phyloP scores from a whole-genome alignment of 2,888 invertebrate species.

The Clistopyga incitator region DNA sequence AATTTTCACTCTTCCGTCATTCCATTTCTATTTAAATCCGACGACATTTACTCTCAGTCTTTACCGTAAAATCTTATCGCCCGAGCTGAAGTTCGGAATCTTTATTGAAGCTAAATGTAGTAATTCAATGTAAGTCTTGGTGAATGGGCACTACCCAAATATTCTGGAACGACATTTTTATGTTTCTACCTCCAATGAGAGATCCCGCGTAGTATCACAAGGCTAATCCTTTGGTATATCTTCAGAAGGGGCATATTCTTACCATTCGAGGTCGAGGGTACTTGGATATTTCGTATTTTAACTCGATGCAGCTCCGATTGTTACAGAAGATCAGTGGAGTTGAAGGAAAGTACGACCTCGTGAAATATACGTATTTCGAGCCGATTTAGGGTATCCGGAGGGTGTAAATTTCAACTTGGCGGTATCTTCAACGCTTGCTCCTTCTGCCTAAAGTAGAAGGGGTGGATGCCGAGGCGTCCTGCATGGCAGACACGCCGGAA shows the following conservation, averaged over 20 bases:
- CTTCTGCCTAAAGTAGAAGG: background rate
- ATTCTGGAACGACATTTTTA: background rate
- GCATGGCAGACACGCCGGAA: constrained; percentile 37
- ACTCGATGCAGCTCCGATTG: background rate
- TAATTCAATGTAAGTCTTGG: too few species aligned
- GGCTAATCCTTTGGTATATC: background rate
- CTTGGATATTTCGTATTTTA: background rate
- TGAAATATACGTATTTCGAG: background rate
- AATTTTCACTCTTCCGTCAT: background rate
- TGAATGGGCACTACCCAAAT: too few species aligned
- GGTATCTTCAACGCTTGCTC: constrained; percentile 18
- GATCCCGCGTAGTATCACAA: background rate
- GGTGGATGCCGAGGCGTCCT: constrained; percentile 29
- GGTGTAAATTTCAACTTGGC: constrained; percentile 14
- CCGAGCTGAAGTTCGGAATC: background rate
- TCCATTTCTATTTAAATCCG: background rate
- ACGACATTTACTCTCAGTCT: background rate
- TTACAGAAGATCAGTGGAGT: background rate
- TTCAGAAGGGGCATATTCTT: background rate
- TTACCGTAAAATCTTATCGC: background rate
- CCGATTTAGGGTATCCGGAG: constrained; percentile 3
- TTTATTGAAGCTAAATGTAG: background rate
- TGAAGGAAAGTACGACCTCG: background rate
- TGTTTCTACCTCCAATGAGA: background rate
- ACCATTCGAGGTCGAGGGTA: background rate